phyloP scores from a whole-genome alignment of 2,113 vertebrate genomes.

The Brachypteracias leptosomus region DNA sequence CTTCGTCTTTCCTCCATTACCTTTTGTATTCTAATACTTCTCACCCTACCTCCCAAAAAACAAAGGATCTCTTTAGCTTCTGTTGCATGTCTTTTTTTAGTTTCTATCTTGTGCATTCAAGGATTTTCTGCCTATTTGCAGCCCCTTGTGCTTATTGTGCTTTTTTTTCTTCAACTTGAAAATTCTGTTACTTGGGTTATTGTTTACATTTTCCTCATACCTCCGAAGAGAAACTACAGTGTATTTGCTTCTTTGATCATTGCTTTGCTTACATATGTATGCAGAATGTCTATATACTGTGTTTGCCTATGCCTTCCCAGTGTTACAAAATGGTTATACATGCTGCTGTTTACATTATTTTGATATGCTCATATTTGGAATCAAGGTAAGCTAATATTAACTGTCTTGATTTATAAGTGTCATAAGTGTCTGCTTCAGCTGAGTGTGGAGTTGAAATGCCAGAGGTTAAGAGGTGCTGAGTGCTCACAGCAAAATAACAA shows the following conservation, averaged over 20 bases:
- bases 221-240: neutral
- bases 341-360: too few relatives aligned
- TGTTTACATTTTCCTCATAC: neutral
- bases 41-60: neutral
- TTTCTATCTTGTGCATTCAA: neutral
- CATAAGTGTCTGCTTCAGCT: neutral
- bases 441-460: neutral
- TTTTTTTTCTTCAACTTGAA: neutral
- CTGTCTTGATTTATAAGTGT: neutral
- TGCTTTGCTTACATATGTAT: neutral
- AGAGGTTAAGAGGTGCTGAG: too few relatives aligned
- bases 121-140: neutral
- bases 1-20: too few relatives aligned
- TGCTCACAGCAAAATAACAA: neutral
- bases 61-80: neutral
- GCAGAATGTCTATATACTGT: neutral
- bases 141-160: neutral
- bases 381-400: neutral
- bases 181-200: neutral
- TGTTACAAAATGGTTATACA: neutral
- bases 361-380: neutral
- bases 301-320: neutral
- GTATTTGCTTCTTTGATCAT: neutral
- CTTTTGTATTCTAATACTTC: neutral
- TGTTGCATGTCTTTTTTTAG: neutral